Base-by-base conservation (phyloP, 2,797 vertebrate genomes). In the Crax fasciolata region DNA sequence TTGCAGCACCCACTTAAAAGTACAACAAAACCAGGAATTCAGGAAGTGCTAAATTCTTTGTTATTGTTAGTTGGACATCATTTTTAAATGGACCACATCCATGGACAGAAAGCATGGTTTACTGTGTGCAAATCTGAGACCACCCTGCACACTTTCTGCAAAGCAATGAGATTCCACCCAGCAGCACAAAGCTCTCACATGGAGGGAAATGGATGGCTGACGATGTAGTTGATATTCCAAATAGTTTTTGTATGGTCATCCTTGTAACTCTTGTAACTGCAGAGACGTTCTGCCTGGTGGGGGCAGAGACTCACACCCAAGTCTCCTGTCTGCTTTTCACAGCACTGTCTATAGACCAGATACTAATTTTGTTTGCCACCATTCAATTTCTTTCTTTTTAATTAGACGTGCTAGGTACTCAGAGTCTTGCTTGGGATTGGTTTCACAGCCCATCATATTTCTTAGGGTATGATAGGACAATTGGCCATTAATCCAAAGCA, bases 401-500 rank as follows among this genome's bases (percentile, higher is more conserved):
- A 97, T 93, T 90, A 74, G 65, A 80, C 91, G 43, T 52, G 55
- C 78, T 92, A 90, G 59, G 70, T 72, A 70, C 52, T 86, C 83
- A 73, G 90, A 78, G 87, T 89, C 44, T 68, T 90, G 76, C 81
- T 90, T 94, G 70, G 85, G 82, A 89, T 75, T 96, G 91, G 66
- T 86, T 94, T 92, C 52, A 66, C 25, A 92, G 57, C 62, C 61
- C 57, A 43, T 82, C 67, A 83, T 89, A 93, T 91, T 92, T 96
- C 90, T 94, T 70, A 74, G 68, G 79, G 66, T 80, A 91, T 93
- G 84, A 90, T 84, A 91, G 78, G 74, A 91, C 58, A 83, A 93
- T 87, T 86, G 87, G 57, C 84, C 72, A 32, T 91, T 96, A 92
- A 89, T 93, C 94, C 73, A 90, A 94, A 83, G 89, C 62, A 63